Conservation (phyloP, 1,140 invertebrate species). For the Lasaia peninsularis region DNA sequence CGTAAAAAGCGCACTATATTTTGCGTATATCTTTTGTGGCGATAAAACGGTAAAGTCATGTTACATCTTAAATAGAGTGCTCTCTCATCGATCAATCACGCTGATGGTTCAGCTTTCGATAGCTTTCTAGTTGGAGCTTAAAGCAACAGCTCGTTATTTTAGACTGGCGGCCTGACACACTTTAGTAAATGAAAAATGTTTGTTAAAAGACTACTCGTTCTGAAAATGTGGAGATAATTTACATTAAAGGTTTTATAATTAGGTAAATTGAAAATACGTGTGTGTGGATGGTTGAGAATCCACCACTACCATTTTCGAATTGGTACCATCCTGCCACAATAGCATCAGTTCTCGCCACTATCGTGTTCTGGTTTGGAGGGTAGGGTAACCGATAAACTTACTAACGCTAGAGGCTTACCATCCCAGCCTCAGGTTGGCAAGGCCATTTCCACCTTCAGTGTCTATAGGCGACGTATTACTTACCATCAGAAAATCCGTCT, state of each 20-base stretch:
- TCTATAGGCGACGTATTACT: too few relatives aligned
- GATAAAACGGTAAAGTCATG: constrained; percentile 15
- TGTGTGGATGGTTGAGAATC: too few relatives aligned
- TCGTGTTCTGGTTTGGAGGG: too few relatives aligned
- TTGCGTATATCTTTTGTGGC: constrained; percentile 5
- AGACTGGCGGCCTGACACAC: background rate
- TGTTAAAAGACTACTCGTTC: background rate
- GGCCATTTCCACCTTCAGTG: too few relatives aligned
- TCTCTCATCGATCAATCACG: constrained; percentile 24
- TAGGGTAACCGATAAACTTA: too few relatives aligned
- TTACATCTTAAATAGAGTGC: constrained; percentile 26
- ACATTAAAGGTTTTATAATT: background rate
- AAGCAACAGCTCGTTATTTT: constrained; percentile 10
- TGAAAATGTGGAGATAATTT: background rate
- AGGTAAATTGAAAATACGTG: background rate
- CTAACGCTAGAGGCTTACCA: too few relatives aligned
- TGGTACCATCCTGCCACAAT: too few relatives aligned
- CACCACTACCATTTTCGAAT: too few relatives aligned
- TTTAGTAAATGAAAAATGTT: constrained; percentile 6
- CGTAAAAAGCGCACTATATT: constrained; percentile 6
- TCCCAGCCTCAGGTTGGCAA: too few relatives aligned
- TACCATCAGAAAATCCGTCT: too few relatives aligned
- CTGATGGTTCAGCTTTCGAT: constrained; percentile 11
- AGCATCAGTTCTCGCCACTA: too few relatives aligned
- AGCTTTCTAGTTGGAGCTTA: constrained; percentile 10